phyloP scores from a whole-genome alignment of 2,888 invertebrate species.

The Spodoptera picta region DNA sequence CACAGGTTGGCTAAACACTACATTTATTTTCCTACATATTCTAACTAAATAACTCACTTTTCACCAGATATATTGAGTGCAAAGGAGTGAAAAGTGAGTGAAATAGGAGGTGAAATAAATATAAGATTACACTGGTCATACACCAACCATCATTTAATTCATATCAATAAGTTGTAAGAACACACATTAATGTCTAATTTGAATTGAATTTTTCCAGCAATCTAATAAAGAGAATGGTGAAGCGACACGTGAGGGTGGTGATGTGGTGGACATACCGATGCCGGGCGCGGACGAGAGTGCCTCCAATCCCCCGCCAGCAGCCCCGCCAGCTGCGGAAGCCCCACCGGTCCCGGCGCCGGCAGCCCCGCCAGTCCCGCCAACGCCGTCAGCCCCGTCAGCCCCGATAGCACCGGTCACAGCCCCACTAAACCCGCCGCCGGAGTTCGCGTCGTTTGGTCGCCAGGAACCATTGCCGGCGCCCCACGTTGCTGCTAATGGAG shows the following conservation, averaged over 20 bases:
- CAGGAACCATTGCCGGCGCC: not conserved
- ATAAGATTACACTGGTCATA: too few relatives aligned
- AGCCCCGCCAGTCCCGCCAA: not conserved
- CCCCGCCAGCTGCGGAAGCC: not conserved
- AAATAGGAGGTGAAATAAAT: too few relatives aligned
- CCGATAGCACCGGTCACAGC: slow-evolving; percentile 49
- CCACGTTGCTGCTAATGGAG: slow-evolving; percentile 29
- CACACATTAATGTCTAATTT: too few relatives aligned
- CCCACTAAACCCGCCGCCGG: slow-evolving; percentile 63
- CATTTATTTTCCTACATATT: not conserved
- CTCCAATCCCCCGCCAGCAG: not conserved
- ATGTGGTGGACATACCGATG: slow-evolving; percentile 93
- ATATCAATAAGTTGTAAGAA: too few relatives aligned
- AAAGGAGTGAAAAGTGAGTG: too few relatives aligned
- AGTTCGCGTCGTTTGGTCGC: slow-evolving; percentile 50
- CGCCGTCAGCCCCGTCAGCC: slow-evolving; percentile 65
- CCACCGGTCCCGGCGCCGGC: not conserved
- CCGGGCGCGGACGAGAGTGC: slow-evolving; percentile 82
- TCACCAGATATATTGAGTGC: too few relatives aligned
- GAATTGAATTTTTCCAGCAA: slow-evolving; percentile 54
- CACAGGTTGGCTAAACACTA: slow-evolving; percentile 62
- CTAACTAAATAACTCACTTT: too few relatives aligned
- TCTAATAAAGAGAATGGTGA: slow-evolving; percentile 81
- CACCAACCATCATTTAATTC: too few relatives aligned
- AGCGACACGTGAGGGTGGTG: slow-evolving; percentile 51